These are phyloP conservation scores for Seriola quinqueradiata DNA, from an alignment of 2,113 vertebrate genomes.

Conservation along the genomic window DNA sequence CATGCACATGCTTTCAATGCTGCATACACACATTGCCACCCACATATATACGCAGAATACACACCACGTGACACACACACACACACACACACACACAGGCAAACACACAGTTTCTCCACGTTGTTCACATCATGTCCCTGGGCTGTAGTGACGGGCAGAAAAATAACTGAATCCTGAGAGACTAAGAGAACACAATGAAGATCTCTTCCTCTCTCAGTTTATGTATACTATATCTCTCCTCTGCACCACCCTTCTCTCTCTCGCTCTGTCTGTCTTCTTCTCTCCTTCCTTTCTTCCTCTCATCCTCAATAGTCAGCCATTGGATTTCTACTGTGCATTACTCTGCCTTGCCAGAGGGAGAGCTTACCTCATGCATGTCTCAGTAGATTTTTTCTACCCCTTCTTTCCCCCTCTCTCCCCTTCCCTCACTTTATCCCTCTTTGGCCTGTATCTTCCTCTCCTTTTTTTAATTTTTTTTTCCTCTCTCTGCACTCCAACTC, in stretches of 20 bases:
- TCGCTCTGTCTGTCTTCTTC: slow-evolving; percentile 8
- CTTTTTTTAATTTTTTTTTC: slow-evolving; percentile 20
- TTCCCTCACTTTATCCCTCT: slow-evolving; percentile 59
- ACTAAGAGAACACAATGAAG: slow-evolving; percentile 55
- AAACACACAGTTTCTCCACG: slow-evolving; percentile 43
- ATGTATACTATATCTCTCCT: slow-evolving; percentile 23
- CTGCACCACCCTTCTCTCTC: background rate
- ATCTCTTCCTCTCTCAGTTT: slow-evolving; percentile 43
- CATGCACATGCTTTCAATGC: slow-evolving; percentile 63
- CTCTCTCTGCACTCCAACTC: slow-evolving; percentile 55
- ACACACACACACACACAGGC: slow-evolving; percentile 20
- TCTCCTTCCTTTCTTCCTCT: slow-evolving; percentile 31
- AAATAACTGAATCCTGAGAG: slow-evolving; percentile 66
- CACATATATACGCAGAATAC: slow-evolving; percentile 52
- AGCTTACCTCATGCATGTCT: slow-evolving; percentile 78
- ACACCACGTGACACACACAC: slow-evolving; percentile 39
- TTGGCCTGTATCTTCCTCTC: slow-evolving; percentile 63
- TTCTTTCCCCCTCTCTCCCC: slow-evolving; percentile 15
- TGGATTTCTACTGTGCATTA: slow-evolving; percentile 49
- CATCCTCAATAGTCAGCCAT: slow-evolving; percentile 52
- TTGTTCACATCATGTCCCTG: slow-evolving; percentile 72
- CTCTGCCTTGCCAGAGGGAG: slow-evolving; percentile 71
- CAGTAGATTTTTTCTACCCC: slow-evolving; percentile 54
- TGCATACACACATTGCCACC: slow-evolving; percentile 54
- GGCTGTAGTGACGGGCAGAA: slow-evolving; percentile 65